Evolutionary conservation across 2,888 invertebrate genomes (phyloP).

Genomic region (Parnassius orleans): DNA sequence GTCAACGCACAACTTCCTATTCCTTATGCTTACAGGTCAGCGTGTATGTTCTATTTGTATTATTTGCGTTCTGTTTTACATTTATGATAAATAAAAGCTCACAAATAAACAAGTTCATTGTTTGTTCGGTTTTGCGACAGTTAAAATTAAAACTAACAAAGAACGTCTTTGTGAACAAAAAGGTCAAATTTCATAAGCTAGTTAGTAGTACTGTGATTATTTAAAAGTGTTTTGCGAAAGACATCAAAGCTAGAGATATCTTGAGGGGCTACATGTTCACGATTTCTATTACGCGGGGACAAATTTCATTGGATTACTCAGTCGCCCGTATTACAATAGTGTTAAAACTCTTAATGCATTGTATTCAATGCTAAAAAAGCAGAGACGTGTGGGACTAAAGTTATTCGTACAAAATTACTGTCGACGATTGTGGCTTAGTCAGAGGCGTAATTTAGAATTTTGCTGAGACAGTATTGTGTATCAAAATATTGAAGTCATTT

Average conservation of each 20-base stretch:
- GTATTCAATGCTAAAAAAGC: constrained; percentile 32
- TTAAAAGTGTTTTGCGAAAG: constrained; percentile 49
- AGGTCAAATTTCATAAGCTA: constrained; percentile 34
- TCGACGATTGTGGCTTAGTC: constrained; percentile 56
- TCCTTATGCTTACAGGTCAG: too few species aligned
- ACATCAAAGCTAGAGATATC: constrained; percentile 42
- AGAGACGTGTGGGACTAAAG: constrained; percentile 56
- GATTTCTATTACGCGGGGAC: constrained; percentile 56
- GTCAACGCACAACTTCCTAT: too few species aligned
- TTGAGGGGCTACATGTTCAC: constrained; percentile 46
- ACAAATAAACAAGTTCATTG: background rate
- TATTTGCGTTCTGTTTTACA: too few species aligned
- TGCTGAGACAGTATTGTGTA: background rate
- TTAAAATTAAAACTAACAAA: constrained; percentile 6
- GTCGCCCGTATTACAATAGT: constrained; percentile 32
- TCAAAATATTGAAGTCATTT: background rate
- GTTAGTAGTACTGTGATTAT: constrained; percentile 35
- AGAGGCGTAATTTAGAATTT: constrained; percentile 44
- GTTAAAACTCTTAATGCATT: constrained; percentile 36
- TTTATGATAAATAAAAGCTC: too few species aligned
- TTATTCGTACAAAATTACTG: constrained; percentile 61
- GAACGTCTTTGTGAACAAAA: constrained; percentile 3
- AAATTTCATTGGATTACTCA: constrained; percentile 38
- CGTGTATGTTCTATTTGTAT: too few species aligned
- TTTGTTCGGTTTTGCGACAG: background rate